Evolutionary conservation across 2,888 invertebrate species (phyloP), one percentile per base, ranked within the genome.

Genomic region (Hirtodrosophila confusa): DNA sequence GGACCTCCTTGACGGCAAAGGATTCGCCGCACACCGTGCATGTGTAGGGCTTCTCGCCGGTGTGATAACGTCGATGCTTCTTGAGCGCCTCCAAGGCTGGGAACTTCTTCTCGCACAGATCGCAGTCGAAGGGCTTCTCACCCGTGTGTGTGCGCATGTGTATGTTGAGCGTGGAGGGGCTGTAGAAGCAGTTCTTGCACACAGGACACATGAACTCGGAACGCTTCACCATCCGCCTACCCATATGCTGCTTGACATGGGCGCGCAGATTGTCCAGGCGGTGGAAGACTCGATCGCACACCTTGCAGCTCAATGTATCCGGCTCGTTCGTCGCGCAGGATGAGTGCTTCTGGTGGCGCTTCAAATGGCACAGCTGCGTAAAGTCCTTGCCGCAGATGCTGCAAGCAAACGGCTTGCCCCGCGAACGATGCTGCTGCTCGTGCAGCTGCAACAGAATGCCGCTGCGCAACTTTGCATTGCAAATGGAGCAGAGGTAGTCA

Each of bases 1-100:
- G 92, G 58, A 97, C 97, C 90, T 97, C 97, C 80, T 96, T 95
- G 0, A 97, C 96, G 53, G 94, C 95, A 86, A 97, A 97, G 54
- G 93, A 93, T 90, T 95, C 95, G 37, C 93, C 93, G 84, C 97
- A 97, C 96, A 93, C 93, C 80, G 92, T 92, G 88, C 95, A 96
- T 47, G 93, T 91, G 88, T 93, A 95, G 27, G 95, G 95, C 86
- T 94, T 94, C 75, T 94, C 94, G 4, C 94, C 94, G 41, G 92
- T 92, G 60, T 94, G 94, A 78, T 93, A 93, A 72, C 92, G 90
- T 35, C 94, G 92, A 90, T 96, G 96, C 88, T 96, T 96, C 78
- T 95, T 94, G 90, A 96, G 93, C 0, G 96, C 95, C 23, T 95
- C 94, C 75, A 95, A 93, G 0, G 96, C 95, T 23, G 95, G 94